These are phyloP conservation scores for Promerops cafer DNA, from an alignment of 2,113 vertebrate genomes.

Conservation along the genomic window DNA sequence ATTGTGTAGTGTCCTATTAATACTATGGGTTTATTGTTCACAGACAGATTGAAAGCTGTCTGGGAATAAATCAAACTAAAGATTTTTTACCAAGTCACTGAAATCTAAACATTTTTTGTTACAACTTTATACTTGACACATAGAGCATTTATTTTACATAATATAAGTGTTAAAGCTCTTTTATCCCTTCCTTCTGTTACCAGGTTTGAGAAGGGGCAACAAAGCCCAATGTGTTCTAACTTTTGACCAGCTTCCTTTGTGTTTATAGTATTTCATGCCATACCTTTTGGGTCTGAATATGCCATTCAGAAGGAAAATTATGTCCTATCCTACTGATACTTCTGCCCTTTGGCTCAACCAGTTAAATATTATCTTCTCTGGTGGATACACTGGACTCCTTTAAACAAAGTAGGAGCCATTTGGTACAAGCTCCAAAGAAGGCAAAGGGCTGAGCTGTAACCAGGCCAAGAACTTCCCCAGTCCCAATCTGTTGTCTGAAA, in stretches of 20 bases:
- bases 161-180: not conserved
- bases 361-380: not conserved
- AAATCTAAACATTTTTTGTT: constrained; percentile 34
- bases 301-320: not conserved
- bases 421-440: not conserved
- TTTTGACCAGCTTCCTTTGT: not conserved
- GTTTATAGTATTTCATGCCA: not conserved
- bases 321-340: not conserved
- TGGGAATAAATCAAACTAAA: constrained; percentile 21
- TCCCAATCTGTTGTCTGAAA: not conserved
- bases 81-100: not conserved
- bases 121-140: not conserved
- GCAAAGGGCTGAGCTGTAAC: not conserved
- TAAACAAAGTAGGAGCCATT: not conserved
- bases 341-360: not conserved
- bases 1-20: not conserved
- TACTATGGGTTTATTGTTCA: constrained; percentile 29
- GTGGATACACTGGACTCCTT: not conserved
- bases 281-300: not conserved
- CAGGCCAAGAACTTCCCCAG: not conserved
- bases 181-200: not conserved
- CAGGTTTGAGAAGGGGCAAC: not conserved
- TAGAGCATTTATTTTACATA: not conserved
- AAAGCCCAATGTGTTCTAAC: not conserved
- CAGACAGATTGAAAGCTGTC: not conserved